A percentile compares a stretch with the other conserved stretches of the same genome.
phyloP scores from a whole-genome alignment of 2,888 invertebrate genomes.

The Dione juno region DNA sequence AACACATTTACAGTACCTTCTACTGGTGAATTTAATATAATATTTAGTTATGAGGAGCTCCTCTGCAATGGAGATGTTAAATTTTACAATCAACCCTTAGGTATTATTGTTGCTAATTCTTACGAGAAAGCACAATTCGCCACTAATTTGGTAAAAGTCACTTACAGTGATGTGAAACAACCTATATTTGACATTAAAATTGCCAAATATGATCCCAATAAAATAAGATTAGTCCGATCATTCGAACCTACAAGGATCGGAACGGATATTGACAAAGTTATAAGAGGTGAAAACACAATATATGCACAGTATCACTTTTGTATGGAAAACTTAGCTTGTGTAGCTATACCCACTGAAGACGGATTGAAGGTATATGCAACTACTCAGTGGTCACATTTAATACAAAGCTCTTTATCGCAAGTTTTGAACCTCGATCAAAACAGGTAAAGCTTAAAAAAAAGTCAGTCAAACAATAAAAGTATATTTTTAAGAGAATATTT shows the following conservation, averaged over 20 bases:
- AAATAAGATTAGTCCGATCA: slow-evolving; percentile 47
- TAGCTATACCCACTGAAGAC: slow-evolving; percentile 85
- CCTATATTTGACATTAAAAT: slow-evolving; percentile 56
- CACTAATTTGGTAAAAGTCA: slow-evolving; percentile 78
- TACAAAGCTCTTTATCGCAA: slow-evolving; percentile 76
- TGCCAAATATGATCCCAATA: slow-evolving; percentile 52
- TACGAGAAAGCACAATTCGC: slow-evolving; percentile 79
- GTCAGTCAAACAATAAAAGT: not conserved
- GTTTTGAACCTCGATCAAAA: slow-evolving; percentile 78
- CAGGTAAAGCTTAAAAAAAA: slow-evolving; percentile 63
- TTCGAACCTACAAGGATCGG: slow-evolving; percentile 52
- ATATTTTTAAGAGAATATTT: not conserved
- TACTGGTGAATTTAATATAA: slow-evolving; percentile 32
- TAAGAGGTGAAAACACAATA: slow-evolving; percentile 55
- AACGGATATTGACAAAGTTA: slow-evolving; percentile 54
- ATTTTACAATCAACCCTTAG: slow-evolving; percentile 86
- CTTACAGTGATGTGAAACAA: slow-evolving; percentile 68
- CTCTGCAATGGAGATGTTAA: slow-evolving; percentile 78
- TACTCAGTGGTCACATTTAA: slow-evolving; percentile 80
- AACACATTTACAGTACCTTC: slow-evolving; percentile 74
- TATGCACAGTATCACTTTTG: slow-evolving; percentile 86
- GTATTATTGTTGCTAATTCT: slow-evolving; percentile 84
- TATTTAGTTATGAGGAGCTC: slow-evolving; percentile 64
- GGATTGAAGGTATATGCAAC: slow-evolving; percentile 84
- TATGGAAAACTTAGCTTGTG: slow-evolving; percentile 85